Conservation (phyloP, 2,113 vertebrate species). For the Rallus limicola region DNA sequence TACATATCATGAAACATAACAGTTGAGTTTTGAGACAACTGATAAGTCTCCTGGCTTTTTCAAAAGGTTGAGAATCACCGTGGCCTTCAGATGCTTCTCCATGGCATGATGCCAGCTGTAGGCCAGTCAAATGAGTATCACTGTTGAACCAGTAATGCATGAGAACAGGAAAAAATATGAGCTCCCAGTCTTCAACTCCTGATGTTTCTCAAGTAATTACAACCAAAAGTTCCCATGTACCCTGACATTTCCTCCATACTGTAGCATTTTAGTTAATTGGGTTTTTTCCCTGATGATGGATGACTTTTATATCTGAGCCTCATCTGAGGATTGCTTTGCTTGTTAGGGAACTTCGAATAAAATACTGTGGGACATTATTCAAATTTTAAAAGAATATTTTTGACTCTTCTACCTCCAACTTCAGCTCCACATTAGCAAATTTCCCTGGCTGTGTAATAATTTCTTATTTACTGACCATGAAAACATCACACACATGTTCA, state of each 20-base stretch:
- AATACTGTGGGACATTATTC: neutral
- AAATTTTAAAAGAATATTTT: neutral
- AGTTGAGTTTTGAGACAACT: neutral
- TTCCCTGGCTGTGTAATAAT: neutral
- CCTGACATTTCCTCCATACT: neutral
- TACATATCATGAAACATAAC: neutral
- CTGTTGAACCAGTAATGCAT: neutral
- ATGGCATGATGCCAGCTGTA: neutral
- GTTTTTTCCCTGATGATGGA: neutral
- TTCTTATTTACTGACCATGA: neutral
- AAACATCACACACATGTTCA: neutral
- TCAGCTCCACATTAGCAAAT: neutral
- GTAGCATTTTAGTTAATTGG: neutral
- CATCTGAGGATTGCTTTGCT: neutral
- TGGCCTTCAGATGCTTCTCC: neutral
- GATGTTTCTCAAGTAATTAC: constrained; percentile 24
- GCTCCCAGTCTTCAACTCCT: neutral
- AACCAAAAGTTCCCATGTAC: neutral
- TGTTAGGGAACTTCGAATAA: neutral
- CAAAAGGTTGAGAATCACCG: neutral
- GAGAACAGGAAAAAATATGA: neutral
- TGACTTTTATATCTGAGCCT: neutral
- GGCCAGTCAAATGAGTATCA: neutral
- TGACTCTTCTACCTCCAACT: neutral
- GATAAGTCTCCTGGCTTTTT: neutral